A percentile compares a stretch with the other conserved stretches of the same genome.
Conservation (phyloP, 2,797 vertebrate genomes). For the Sciurus vulgaris region DNA sequence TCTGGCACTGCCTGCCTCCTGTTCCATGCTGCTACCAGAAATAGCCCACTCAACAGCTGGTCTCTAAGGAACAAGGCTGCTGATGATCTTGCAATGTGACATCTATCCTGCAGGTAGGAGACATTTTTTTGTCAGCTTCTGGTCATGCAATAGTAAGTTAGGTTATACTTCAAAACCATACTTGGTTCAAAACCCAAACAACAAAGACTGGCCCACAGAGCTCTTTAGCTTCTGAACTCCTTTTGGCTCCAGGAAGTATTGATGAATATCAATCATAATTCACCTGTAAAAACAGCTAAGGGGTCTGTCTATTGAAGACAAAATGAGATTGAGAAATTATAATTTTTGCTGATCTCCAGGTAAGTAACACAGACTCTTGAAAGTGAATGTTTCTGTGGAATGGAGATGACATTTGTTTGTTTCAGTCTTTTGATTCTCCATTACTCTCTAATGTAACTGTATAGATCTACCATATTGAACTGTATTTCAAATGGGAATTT, state of each 20-base stretch:
- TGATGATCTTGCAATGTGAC: constrained; percentile 77
- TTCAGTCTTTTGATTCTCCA: background rate
- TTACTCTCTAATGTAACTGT: background rate
- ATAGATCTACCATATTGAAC: background rate
- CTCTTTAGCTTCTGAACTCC: constrained; percentile 16
- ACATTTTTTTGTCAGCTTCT: constrained; percentile 73
- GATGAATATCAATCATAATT: background rate
- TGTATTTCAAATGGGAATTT: background rate
- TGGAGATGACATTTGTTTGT: background rate
- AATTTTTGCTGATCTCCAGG: background rate
- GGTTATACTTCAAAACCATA: constrained; percentile 37
- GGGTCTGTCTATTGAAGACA: no score
- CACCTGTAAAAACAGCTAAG: background rate
- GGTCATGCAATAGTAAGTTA: background rate
- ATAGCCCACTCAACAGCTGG: constrained; percentile 77
- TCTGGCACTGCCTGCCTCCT: constrained; percentile 66
- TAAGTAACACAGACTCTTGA: background rate
- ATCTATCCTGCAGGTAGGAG: constrained; percentile 76
- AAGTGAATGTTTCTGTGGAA: background rate
- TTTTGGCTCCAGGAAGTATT: background rate
- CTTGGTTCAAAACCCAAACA: constrained; percentile 55
- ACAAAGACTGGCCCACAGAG: constrained; percentile 30
- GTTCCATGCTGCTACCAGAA: constrained; percentile 77
- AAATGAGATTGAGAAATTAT: background rate
- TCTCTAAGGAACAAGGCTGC: constrained; percentile 68